phyloP scores from a whole-genome alignment of 2,113 vertebrate species.

The Laticauda laticaudata region DNA sequence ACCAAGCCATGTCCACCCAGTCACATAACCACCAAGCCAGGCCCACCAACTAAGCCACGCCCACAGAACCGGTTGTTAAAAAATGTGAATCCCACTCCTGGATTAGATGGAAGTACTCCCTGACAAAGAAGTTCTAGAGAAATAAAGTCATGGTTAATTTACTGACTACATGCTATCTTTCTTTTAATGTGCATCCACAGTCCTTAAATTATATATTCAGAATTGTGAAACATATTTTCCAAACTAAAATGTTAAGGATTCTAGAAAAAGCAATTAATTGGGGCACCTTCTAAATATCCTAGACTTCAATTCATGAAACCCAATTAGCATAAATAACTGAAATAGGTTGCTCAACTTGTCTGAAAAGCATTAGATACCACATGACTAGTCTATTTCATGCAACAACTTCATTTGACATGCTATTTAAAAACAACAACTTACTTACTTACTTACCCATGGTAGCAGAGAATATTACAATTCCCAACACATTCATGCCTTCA shows the following conservation, averaged over 20 bases:
- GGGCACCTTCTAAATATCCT: not conserved
- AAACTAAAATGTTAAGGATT: slow-evolving; percentile 6
- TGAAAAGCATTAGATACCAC: not conserved
- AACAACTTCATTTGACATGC: not conserved
- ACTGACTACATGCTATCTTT: not conserved
- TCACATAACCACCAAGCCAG: too few species aligned
- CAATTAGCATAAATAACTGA: not conserved
- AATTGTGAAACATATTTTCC: not conserved
- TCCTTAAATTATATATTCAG: not conserved
- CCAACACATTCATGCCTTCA: slow-evolving; percentile 97
- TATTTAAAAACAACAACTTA: slow-evolving; percentile 25
- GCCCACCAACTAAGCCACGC: too few species aligned
- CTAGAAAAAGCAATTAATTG: not conserved
- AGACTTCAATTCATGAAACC: not conserved
- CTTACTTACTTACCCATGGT: slow-evolving; percentile 83
- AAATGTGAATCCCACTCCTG: too few species aligned
- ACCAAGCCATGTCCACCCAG: too few species aligned
- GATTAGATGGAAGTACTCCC: not conserved
- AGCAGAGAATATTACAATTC: slow-evolving; percentile 96
- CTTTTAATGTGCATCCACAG: not conserved
- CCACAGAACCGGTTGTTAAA: too few species aligned
- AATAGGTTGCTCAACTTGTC: not conserved
- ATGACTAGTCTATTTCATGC: not conserved
- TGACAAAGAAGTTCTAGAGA: not conserved
- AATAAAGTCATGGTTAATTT: not conserved